Base-by-base conservation (phyloP, 2,888 invertebrate species). In the Mystacides longicornis region DNA sequence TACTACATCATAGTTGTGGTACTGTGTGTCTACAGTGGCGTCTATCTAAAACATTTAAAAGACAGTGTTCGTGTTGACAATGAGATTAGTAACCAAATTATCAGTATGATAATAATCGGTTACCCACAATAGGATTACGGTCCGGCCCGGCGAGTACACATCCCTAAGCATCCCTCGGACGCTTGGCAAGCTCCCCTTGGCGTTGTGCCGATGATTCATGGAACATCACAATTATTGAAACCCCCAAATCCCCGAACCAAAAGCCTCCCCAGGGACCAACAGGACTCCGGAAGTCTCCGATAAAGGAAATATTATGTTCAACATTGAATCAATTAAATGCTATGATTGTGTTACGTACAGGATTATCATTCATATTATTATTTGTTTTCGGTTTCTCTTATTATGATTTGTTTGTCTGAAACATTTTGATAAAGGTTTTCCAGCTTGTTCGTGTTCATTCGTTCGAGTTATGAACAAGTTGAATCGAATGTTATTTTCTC, bases 211-310 rank as follows among this genome's bases (percentile, higher is more conserved):
- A 23, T 48, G 48, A 48, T 48, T 48, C 48, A 48, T 23, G 45
- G 52, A 23, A 43, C 52, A 52, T 52, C n/a, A n/a, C n/a, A n/a
- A n/a, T n/a, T 46, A 52, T 52, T 52, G 52, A 46, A 43, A 52
- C 20, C 23, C 46, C 19, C 20, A 45, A 52, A 52, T 52, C 52
- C 52, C 46, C 23, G 14, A 18, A 16, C 21, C 46, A 52, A 52
- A 43, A 14, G 37, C 3, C 37, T 37, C 37, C 11, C 11, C 27
- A 3, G 16, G 16, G 4, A 37, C 16, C 16, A 7, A 14, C 4
- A 3, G 37, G 14, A 14, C 37, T 37, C 7, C 14, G 4, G 16
- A 14, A 37, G 16, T 37, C 37, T 37, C 37, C 14, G 37, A 37
- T 7, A 37, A 7, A 37, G 37, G 37, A 14, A 37, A 37, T 37